These are phyloP conservation scores for Clarias macrocephalus DNA, from an alignment of 2,113 vertebrate genomes.

Conservation along the genomic window DNA sequence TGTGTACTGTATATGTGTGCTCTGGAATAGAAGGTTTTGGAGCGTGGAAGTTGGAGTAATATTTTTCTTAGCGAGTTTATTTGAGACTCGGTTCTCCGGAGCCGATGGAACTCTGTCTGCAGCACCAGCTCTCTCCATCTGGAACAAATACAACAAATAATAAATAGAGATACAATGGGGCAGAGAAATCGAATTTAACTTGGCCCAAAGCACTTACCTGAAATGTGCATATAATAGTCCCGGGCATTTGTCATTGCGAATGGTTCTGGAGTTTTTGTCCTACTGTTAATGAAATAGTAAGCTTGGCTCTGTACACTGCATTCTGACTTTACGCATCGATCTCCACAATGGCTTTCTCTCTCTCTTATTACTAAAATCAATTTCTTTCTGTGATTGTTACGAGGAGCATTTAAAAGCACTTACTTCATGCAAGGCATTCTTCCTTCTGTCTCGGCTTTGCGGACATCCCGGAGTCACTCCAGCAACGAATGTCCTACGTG, in stretches of 20 bases:
- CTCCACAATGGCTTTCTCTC: slow-evolving; percentile 64
- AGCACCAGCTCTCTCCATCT: slow-evolving; percentile 54
- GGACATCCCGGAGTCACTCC: slow-evolving; percentile 32
- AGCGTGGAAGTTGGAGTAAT: slow-evolving; percentile 34
- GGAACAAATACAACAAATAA: slow-evolving; percentile 66
- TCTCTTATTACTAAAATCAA: slow-evolving; percentile 67
- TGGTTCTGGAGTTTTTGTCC: slow-evolving; percentile 61
- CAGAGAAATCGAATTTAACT: slow-evolving; percentile 68
- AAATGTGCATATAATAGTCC: slow-evolving; percentile 65
- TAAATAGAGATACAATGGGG: slow-evolving; percentile 68
- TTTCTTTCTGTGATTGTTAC: slow-evolving; percentile 61
- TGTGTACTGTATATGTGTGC: neutral
- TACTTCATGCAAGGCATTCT: slow-evolving; percentile 51
- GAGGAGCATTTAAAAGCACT: slow-evolving; percentile 62
- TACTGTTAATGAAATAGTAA: slow-evolving; percentile 68
- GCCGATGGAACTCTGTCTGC: slow-evolving; percentile 52
- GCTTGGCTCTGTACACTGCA: slow-evolving; percentile 56
- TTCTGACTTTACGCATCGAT: slow-evolving; percentile 63
- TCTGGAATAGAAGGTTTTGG: slow-evolving; percentile 36
- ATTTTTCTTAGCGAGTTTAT: slow-evolving; percentile 49
- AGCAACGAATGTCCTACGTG: slow-evolving; percentile 26
- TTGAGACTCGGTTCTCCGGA: slow-evolving; percentile 49
- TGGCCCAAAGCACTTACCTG: slow-evolving; percentile 66
- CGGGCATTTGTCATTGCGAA: slow-evolving; percentile 64
- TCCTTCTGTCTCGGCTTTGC: slow-evolving; percentile 30